A percentile compares a stretch with the other conserved stretches of the same genome.
These are phyloP conservation scores for Cosmia trapezina DNA, from an alignment of 2,888 invertebrate species.

Conservation along the genomic window DNA sequence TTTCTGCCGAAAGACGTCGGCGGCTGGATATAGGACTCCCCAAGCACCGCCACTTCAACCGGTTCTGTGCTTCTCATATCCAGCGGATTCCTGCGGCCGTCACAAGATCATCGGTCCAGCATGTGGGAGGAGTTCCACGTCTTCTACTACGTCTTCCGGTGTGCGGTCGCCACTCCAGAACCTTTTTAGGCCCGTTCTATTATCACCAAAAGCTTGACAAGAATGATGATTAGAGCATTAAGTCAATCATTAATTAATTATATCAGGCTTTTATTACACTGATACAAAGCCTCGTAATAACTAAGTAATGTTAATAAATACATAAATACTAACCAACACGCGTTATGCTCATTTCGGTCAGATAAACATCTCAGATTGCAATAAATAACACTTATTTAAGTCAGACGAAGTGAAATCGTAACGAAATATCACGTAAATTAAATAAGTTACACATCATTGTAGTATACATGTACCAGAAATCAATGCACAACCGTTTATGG, in stretches of 20 bases:
- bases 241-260: neutral
- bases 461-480: neutral
- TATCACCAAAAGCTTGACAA: neutral
- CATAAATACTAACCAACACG: conserved; percentile 32
- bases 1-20: neutral
- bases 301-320: conserved; percentile 21
- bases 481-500: too few relatives aligned
- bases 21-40: too few relatives aligned
- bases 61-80: neutral
- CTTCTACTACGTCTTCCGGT: neutral
- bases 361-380: conserved; percentile 45
- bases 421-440: conserved; percentile 25
- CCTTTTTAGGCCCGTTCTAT: neutral
- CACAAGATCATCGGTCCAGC: neutral
- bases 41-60: neutral
- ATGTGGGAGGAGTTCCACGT: too few relatives aligned
- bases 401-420: conserved; percentile 41
- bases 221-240: neutral
- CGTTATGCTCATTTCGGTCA: conserved; percentile 38
- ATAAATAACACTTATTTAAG: conserved; percentile 41
- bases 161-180: neutral
- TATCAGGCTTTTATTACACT: neutral
- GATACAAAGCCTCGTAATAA: neutral
- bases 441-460: neutral
- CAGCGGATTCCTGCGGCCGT: neutral